Conservation (phyloP, 2,113 vertebrate genomes). For the Chinchilla lanigera region DNA sequence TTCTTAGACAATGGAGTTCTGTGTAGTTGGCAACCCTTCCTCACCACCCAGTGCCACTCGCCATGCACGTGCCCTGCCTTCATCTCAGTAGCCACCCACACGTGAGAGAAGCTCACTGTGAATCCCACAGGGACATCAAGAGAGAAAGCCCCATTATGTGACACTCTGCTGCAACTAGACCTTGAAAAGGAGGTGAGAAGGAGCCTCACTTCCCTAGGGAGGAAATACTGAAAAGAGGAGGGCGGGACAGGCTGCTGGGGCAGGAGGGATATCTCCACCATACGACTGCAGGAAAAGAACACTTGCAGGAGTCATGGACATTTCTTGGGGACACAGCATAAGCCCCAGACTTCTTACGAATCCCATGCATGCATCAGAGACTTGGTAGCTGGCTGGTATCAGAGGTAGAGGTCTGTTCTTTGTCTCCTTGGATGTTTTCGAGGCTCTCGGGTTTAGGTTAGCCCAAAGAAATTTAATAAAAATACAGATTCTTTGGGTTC, state of each 20-base stretch:
- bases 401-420: background rate
- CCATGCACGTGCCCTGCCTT: background rate
- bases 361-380: rapidly evolving
- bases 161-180: background rate
- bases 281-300: background rate
- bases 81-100: background rate
- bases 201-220: background rate
- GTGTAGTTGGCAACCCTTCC: background rate
- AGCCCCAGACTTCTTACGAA: no score
- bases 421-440: background rate
- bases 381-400: background rate
- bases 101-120: background rate
- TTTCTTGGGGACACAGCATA: rapidly evolving
- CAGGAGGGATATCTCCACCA: background rate
- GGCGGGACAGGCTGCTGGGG: background rate
- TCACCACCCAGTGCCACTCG: rapidly evolving
- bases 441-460: background rate
- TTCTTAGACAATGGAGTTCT: background rate
- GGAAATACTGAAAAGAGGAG: background rate
- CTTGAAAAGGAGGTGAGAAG: rapidly evolving
- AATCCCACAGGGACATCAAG: background rate
- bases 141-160: background rate
- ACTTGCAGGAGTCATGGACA: background rate
- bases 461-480: background rate
- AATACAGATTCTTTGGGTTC: background rate